Evolutionary conservation across 2,113 vertebrate species (phyloP).

Genomic region (Genyomyrus donnyi): DNA sequence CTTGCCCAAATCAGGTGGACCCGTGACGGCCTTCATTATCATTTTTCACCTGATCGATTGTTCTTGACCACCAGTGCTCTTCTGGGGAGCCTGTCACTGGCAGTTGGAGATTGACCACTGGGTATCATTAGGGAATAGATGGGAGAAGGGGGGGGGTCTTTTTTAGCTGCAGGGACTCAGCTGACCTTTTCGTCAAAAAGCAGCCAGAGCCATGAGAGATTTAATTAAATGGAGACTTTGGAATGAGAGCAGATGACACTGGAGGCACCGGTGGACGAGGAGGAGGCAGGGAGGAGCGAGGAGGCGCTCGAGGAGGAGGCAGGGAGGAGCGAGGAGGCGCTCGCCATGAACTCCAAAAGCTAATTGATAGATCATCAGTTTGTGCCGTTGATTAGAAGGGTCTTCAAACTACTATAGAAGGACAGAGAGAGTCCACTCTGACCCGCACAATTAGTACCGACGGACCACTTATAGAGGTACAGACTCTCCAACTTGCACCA

Average conservation of each 20-base stretch:
- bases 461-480: slow-evolving; percentile 56
- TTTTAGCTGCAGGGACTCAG: slow-evolving; percentile 73
- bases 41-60: slow-evolving; percentile 73
- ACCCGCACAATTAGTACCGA: slow-evolving; percentile 42
- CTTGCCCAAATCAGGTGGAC: background rate
- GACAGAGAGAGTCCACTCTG: slow-evolving; percentile 58
- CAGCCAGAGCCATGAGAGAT: slow-evolving; percentile 82
- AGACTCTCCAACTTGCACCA: slow-evolving; percentile 50
- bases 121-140: slow-evolving; percentile 79
- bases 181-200: slow-evolving; percentile 95
- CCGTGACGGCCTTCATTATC: background rate
- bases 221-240: slow-evolving; percentile 92
- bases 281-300: background rate
- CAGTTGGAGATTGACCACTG: slow-evolving; percentile 83
- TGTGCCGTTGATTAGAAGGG: slow-evolving; percentile 54
- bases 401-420: slow-evolving; percentile 62
- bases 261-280: slow-evolving; percentile 59
- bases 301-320: slow-evolving; percentile 46
- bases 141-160: slow-evolving; percentile 54
- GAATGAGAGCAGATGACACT: slow-evolving; percentile 45
- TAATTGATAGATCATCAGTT: slow-evolving; percentile 74
- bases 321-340: slow-evolving; percentile 37
- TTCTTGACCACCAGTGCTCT: slow-evolving; percentile 75
- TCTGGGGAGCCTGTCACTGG: slow-evolving; percentile 76
- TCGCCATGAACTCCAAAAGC: slow-evolving; percentile 80